Conservation (phyloP, 2,797 vertebrate species). For the Scleropages formosus region DNA sequence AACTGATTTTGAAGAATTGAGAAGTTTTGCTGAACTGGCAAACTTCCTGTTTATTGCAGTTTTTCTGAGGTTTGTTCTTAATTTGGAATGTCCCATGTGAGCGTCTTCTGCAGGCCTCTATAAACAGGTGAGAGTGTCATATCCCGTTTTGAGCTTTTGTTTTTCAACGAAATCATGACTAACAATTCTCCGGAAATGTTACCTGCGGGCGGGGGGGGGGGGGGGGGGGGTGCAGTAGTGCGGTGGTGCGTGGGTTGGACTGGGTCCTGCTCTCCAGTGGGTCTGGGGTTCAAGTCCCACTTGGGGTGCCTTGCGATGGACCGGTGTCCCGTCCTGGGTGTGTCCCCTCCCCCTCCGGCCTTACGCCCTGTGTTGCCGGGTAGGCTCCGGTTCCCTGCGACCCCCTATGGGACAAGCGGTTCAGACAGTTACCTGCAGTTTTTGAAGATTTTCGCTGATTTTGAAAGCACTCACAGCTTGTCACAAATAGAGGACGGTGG, state of each 20-base stretch:
- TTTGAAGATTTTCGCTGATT: too few relatives aligned
- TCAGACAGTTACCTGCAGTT: too few relatives aligned
- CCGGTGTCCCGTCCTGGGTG: too few relatives aligned
- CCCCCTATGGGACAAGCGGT: too few relatives aligned
- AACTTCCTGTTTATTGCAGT: neutral
- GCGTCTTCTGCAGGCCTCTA: neutral
- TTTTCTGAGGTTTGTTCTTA: neutral
- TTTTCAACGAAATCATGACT: neutral
- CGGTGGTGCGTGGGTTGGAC: neutral
- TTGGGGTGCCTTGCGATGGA: too few relatives aligned
- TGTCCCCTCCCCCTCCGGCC: too few relatives aligned
- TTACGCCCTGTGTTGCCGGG: too few relatives aligned
- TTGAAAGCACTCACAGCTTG: neutral
- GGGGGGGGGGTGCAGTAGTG: neutral
- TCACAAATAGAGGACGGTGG: neutral
- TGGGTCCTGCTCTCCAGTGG: too few relatives aligned
- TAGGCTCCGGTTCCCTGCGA: too few relatives aligned
- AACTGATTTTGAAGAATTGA: slow-evolving; percentile 4
- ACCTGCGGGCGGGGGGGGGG: neutral
- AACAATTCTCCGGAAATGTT: neutral
- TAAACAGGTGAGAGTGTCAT: neutral
- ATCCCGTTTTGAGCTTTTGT: neutral
- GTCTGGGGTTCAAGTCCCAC: too few relatives aligned
- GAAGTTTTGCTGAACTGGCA: neutral
- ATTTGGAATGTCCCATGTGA: neutral